Base-by-base conservation (phyloP, 1,140 invertebrate species). In the Trichoplusia ni region DNA sequence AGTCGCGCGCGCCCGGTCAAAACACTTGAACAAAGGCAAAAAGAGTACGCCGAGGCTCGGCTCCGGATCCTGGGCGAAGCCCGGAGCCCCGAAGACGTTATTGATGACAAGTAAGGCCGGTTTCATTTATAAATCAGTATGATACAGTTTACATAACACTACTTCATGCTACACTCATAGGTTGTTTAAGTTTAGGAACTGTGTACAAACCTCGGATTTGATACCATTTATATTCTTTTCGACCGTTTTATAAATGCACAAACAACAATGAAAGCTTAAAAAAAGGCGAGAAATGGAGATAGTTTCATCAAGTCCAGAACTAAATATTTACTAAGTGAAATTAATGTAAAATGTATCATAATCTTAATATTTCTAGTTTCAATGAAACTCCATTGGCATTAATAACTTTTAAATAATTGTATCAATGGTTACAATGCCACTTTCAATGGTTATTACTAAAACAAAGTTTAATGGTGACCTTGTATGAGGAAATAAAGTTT, bases 1-100 rank as follows among this genome's bases (percentile, higher is more conserved):
- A 90, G 71, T 49, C 79, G 87, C 40, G 79, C 85, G 18, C 94
- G 96, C 77, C 96, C 95, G 29, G 94, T 96, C 33, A 97, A 97
- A 89, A 96, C 95, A 40, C 89, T 97, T 6, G 94, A 97, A 91
- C 96, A 96, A 92, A 92, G 96, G 75, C 95, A 97, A 87, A 95
- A 96, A 75, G 96, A 97, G 81, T 97, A 97, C 86, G 96, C 96
- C 1, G 94, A 97, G 85, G 96, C 96, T 16, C 92, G 96, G 54
- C 92, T 95, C 54, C 91, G 96, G 72, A 97, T 97, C 79, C 86
- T 97, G 67, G 96, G 96, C 8, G 94, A 96, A 84, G 95, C 95
- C 46, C 92, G 93, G 69, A 95, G 95, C 84, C 94, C 94, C 2
- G 95, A 96, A 76, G 95, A 96, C 72, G 82, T 92, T 82, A 81